phyloP scores from a whole-genome alignment of 2,888 invertebrate genomes.

The Carabus problematicus region DNA sequence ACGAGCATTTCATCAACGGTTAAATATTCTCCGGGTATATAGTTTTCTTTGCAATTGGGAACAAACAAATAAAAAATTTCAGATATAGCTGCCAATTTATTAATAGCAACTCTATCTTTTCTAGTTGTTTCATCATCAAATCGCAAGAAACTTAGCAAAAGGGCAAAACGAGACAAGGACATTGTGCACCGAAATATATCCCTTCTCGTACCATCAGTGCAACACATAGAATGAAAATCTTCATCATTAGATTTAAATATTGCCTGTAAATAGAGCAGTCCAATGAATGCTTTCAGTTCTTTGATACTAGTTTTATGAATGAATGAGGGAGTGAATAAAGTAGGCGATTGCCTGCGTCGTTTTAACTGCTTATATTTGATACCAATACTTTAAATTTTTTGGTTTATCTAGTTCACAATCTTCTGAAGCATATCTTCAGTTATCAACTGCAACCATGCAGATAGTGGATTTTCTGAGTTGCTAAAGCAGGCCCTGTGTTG shows the following conservation, averaged over 20 bases:
- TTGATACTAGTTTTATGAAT: slow-evolving; percentile 9
- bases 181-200: slow-evolving; percentile 27
- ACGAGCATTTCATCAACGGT: slow-evolving; percentile 27
- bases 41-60: slow-evolving; percentile 30
- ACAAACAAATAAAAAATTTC: slow-evolving; percentile 23
- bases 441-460: too few relatives aligned
- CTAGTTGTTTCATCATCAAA: slow-evolving; percentile 33
- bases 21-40: slow-evolving; percentile 23
- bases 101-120: slow-evolving; percentile 15
- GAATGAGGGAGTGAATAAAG: too few relatives aligned
- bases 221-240: slow-evolving; percentile 16
- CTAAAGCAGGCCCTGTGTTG: too few relatives aligned
- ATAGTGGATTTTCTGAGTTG: too few relatives aligned
- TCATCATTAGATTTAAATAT: slow-evolving; percentile 10
- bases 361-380: too few relatives aligned
- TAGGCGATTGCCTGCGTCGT: too few relatives aligned
- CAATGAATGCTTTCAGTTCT: slow-evolving; percentile 24
- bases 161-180: slow-evolving; percentile 22
- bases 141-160: slow-evolving; percentile 24
- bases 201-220: slow-evolving; percentile 22
- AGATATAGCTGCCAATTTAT: slow-evolving; percentile 22
- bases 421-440: too few relatives aligned
- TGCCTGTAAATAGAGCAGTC: slow-evolving; percentile 17
- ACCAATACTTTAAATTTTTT: too few relatives aligned
- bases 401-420: too few relatives aligned